Evolutionary conservation across 2,113 vertebrate genomes (phyloP).

Genomic region (Tylochromis polylepis): DNA sequence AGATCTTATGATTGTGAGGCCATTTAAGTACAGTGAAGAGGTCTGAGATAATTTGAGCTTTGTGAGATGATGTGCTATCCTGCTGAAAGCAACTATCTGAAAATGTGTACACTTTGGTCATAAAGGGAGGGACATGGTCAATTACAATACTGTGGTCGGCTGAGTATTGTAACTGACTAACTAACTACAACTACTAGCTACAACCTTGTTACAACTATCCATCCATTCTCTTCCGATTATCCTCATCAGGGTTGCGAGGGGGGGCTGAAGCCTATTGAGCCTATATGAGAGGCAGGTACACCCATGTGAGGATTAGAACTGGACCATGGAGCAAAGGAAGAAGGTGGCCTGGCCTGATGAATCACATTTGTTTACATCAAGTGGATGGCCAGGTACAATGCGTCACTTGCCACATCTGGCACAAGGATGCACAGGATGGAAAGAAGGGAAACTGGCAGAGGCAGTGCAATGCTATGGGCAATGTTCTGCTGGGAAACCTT

Average conservation of each 20-base stretch:
- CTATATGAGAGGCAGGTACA: neutral
- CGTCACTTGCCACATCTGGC: neutral
- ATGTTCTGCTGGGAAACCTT: neutral
- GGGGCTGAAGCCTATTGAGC: rapidly evolving
- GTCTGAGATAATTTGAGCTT: neutral
- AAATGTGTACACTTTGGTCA: neutral
- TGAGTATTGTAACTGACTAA: too few species aligned
- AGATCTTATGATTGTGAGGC: neutral
- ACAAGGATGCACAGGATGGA: neutral
- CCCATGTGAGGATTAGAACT: neutral
- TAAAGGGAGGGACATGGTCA: neutral
- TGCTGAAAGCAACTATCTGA: neutral
- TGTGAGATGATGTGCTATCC: neutral
- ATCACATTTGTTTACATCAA: neutral
- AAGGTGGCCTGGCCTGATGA: neutral
- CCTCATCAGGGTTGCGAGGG: too few species aligned
- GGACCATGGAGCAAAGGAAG: neutral
- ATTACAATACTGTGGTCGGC: neutral
- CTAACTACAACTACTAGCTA: too few species aligned
- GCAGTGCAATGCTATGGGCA: neutral
- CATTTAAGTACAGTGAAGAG: neutral
- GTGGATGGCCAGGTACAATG: neutral
- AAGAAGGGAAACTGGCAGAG: neutral
- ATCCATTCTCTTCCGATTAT: too few species aligned
- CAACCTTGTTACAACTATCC: too few species aligned